Percentiles rank a stretch among this genome's conserved stretches.
Evolutionary conservation across 2,797 vertebrate species (phyloP).

Genomic region (Leptatherina wallacei): DNA sequence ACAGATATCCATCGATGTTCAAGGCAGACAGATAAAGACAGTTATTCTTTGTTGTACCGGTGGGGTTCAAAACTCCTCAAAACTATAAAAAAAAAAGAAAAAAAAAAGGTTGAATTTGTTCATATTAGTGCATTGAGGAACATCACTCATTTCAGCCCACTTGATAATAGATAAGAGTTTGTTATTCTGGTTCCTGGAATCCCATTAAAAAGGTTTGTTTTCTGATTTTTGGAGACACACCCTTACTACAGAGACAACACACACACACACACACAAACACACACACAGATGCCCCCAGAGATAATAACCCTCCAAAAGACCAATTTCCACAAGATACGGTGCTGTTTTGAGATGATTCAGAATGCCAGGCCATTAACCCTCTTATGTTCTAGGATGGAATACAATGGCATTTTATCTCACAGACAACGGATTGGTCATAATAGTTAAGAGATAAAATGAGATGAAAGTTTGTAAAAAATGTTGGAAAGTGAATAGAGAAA

Average conservation of each 20-base stretch:
- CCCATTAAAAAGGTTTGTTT: conserved; percentile 61
- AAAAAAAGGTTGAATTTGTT: too few species aligned
- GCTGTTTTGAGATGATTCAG: conserved; percentile 14
- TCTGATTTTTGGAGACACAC: conserved; percentile 52
- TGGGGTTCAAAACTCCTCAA: neutral
- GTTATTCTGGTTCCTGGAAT: conserved; percentile 54
- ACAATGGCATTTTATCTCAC: too few species aligned
- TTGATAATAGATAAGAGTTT: conserved; percentile 4
- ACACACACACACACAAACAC: conserved; percentile 2
- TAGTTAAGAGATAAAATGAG: conserved; percentile 9
- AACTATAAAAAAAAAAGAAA: too few species aligned
- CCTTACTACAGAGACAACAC: conserved; percentile 23
- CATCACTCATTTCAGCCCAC: neutral
- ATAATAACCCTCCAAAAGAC: conserved; percentile 43
- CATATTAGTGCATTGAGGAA: too few species aligned
- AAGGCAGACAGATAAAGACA: neutral
- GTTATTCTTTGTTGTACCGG: neutral
- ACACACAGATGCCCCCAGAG: neutral
- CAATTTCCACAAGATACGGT: conserved; percentile 10
- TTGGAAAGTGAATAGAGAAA: conserved; percentile 13
- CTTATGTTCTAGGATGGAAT: too few species aligned
- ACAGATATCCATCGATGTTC: neutral
- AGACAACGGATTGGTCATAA: too few species aligned
- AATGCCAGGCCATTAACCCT: conserved; percentile 7
- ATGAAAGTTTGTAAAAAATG: conserved; percentile 42